Evolutionary conservation across 2,797 vertebrate genomes (phyloP), one percentile per base, ranked within the genome.

Genomic region (Gymnothorax reevesii): DNA sequence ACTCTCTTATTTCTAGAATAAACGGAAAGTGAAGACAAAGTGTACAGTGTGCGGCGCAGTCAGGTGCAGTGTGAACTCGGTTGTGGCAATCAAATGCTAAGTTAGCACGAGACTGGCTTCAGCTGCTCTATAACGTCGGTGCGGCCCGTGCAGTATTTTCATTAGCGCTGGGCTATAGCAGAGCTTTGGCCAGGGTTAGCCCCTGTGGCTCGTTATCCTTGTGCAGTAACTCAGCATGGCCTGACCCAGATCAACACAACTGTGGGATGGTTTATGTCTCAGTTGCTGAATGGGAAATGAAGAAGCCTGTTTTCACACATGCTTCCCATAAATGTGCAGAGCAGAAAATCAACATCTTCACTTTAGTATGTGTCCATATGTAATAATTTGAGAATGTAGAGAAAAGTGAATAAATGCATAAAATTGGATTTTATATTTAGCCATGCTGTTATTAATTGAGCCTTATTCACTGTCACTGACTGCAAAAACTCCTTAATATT

Each of bases 1-100:
- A 10, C 42, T 49, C 73, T 20, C n/a, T 15, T 55, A 52, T 55
- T 79, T 54, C 49, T 54, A 52, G 73, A 77, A 77, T 49, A 77
- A 77, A 77, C 33, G 73, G 27, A 77, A 49, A 77, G 73, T 77
- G 73, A 77, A 33, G 52, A 77, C 73, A 77, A 20, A 42, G 73
- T 77, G 12, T 77, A 49, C 73, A 77, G 73, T 77, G 73, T 77
- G 27, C 73, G 3, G 33, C 13, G 42, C 73, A 27, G 73, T 77
- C 73, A 77, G 73, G 73, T 77, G 73, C 20, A 54, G n/a, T n/a
- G 49, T 22, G 77, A 80, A 80, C 77, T 55, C 10, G 20, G 49
- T 55, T 80, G 8, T 80, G 77, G 77, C 20, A n/a, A 20, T 54
- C 49, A 6, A n/a, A 55, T n/a, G 77, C 49, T 52, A 8, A 9